phyloP scores from a whole-genome alignment of 2,113 vertebrate genomes.

The Ophiodon elongatus region DNA sequence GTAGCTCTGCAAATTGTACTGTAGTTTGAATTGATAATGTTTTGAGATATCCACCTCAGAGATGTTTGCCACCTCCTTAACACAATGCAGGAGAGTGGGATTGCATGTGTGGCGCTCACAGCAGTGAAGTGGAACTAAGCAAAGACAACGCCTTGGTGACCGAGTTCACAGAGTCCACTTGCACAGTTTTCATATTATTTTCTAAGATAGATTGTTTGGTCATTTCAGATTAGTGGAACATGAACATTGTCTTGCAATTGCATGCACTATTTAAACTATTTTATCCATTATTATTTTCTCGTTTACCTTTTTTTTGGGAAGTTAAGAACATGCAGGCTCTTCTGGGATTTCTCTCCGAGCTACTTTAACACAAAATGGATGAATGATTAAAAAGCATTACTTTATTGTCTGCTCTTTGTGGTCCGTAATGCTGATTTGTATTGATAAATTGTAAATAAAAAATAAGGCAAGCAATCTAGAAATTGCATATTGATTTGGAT shows the following conservation, averaged over 20 bases:
- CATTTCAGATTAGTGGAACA: not conserved
- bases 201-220: not conserved
- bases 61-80: not conserved
- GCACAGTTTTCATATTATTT: not conserved
- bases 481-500: not conserved
- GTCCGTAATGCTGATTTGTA: not conserved
- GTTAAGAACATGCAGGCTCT: not conserved
- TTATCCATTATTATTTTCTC: not conserved
- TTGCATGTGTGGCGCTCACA: not conserved
- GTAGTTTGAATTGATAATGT: not conserved
- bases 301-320: not conserved
- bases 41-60: not conserved
- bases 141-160: not conserved
- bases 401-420: not conserved
- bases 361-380: not conserved
- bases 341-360: not conserved
- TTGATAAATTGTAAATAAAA: not conserved
- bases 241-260: not conserved
- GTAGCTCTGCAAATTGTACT: not conserved
- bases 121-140: not conserved
- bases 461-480: not conserved
- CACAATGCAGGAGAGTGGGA: not conserved
- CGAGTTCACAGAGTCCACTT: not conserved
- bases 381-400: not conserved
- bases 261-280: not conserved